Percentiles rank a stretch among this genome's conserved stretches.
phyloP scores from a whole-genome alignment of 2,888 invertebrate species.

The Acanthosepion lycidas region DNA sequence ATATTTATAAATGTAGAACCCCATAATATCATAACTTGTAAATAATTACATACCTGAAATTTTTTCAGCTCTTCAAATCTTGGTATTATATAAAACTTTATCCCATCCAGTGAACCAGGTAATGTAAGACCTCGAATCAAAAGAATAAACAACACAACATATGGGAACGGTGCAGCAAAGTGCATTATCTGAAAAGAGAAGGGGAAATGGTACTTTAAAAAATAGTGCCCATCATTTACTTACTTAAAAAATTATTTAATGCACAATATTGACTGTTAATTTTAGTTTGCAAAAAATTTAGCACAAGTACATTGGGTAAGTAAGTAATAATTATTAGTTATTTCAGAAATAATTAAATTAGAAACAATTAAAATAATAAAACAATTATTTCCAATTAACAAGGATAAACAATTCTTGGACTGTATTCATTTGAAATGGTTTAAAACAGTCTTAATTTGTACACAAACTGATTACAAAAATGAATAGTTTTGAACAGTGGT shows the following conservation, averaged over 20 bases:
- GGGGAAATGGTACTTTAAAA: neutral
- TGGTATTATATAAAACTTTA: constrained; percentile 69
- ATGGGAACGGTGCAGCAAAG: constrained; percentile 69
- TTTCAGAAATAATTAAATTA: neutral
- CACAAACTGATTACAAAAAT: too few relatives aligned
- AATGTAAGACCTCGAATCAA: constrained; percentile 66
- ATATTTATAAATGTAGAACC: neutral
- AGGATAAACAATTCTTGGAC: too few relatives aligned
- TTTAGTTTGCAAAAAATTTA: too few relatives aligned
- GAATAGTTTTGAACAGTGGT: too few relatives aligned
- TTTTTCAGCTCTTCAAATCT: constrained; percentile 66
- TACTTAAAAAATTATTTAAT: too few relatives aligned
- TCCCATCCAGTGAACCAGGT: constrained; percentile 66
- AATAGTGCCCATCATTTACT: too few relatives aligned
- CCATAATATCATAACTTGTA: neutral
- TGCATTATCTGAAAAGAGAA: constrained; percentile 70
- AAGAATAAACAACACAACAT: constrained; percentile 65
- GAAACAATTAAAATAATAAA: neutral
- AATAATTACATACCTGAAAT: constrained; percentile 61
- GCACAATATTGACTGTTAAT: too few relatives aligned
- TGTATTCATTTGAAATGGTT: too few relatives aligned
- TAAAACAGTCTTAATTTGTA: too few relatives aligned
- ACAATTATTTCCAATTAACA: too few relatives aligned
- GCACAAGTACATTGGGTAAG: too few relatives aligned
- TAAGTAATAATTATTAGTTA: too few relatives aligned